These are phyloP conservation scores for Drosophila busckii DNA, from an alignment of 1,140 invertebrate species.

Conservation along the genomic window DNA sequence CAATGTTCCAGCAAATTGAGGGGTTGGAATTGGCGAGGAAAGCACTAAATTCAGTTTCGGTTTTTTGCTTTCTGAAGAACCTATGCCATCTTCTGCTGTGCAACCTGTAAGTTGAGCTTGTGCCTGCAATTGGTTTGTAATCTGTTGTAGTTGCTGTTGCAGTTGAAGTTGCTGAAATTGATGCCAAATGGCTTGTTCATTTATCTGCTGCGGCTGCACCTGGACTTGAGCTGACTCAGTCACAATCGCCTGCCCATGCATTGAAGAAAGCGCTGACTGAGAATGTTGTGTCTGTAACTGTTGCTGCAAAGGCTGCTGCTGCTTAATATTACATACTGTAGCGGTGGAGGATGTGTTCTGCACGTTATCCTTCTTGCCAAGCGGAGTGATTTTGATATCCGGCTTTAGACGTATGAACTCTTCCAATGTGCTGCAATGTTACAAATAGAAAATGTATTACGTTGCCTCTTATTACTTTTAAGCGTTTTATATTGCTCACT, in stretches of 20 bases:
- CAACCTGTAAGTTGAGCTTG: constrained; percentile 27
- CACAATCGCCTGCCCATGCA: no score
- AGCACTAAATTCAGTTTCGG: constrained; percentile 79
- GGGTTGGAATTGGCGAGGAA: constrained; percentile 40
- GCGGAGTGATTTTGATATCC: constrained; percentile 79
- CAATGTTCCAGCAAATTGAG: constrained; percentile 30
- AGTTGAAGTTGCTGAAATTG: constrained; percentile 58
- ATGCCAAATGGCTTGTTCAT: constrained; percentile 42
- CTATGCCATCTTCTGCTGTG: constrained; percentile 22
- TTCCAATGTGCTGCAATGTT: constrained; percentile 61
- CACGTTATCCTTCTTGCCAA: constrained; percentile 45
- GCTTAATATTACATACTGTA: constrained; percentile 5
- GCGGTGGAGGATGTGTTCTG: not conserved
- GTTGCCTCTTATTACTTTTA: not conserved
- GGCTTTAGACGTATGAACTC: constrained; percentile 80
- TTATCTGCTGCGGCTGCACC: constrained; percentile 48
- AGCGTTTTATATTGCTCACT: constrained; percentile 19
- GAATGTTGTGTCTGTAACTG: constrained; percentile 39
- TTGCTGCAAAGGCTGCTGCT: constrained; percentile 25
- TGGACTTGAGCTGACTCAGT: constrained; percentile 46
- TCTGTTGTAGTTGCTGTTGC: constrained; percentile 55
- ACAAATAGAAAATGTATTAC: not conserved
- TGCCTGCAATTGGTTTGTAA: constrained; percentile 49
- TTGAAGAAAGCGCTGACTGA: no score
- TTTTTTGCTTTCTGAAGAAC: constrained; percentile 67